These are phyloP conservation scores for Pteromalus puparum DNA, from an alignment of 1,140 invertebrate species.

Conservation along the genomic window DNA sequence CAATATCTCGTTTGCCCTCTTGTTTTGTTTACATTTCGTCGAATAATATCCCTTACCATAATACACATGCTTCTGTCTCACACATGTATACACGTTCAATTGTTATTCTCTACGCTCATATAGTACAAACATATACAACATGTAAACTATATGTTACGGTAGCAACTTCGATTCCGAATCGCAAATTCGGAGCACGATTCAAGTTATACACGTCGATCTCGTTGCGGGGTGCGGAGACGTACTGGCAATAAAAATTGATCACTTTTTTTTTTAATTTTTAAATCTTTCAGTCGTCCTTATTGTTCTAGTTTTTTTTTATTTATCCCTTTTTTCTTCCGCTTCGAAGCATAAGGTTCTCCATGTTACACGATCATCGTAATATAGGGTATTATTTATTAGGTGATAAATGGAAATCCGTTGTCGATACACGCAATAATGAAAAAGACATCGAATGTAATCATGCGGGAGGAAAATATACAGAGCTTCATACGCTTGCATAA, in stretches of 20 bases:
- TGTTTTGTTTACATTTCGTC: slow-evolving; percentile 44
- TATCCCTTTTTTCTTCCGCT: background rate
- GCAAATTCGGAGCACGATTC: slow-evolving; percentile 15
- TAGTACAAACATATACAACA: slow-evolving; percentile 64
- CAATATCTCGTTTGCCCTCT: slow-evolving; percentile 53
- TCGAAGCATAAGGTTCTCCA: background rate
- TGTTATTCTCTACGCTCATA: slow-evolving; percentile 50
- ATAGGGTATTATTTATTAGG: too few relatives aligned
- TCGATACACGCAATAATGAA: background rate
- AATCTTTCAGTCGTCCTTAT: slow-evolving; percentile 42
- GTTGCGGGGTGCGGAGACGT: slow-evolving; percentile 14
- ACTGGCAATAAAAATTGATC: slow-evolving; percentile 34
- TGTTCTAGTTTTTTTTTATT: slow-evolving; percentile 26
- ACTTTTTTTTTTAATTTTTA: slow-evolving; percentile 17
- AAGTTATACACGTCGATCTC: slow-evolving; percentile 13
- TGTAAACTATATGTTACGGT: slow-evolving; percentile 53
- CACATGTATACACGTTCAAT: slow-evolving; percentile 8
- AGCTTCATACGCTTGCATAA: background rate
- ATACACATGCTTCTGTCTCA: background rate
- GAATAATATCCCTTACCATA: slow-evolving; percentile 14
- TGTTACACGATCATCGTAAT: background rate
- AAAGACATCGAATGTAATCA: background rate
- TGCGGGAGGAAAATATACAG: background rate
- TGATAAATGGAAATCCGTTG: background rate
- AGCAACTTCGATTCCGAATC: slow-evolving; percentile 27